Evolutionary conservation across 2,888 invertebrate species (phyloP).

Genomic region (Brachyopa scutellaris): DNA sequence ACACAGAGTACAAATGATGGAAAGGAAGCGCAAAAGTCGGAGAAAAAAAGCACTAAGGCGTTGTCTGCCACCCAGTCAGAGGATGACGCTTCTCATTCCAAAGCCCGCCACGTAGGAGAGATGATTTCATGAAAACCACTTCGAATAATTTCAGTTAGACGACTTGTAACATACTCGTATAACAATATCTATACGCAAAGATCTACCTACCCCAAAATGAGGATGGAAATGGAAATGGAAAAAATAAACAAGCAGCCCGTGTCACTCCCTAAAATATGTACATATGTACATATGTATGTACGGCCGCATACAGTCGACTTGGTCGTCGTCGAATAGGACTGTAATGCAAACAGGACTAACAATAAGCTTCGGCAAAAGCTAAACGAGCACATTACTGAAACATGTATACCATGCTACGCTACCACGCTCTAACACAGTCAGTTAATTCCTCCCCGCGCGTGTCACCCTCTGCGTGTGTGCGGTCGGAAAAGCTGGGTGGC

Average conservation of each 20-base stretch:
- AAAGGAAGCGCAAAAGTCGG: conserved; percentile 12
- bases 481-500: not conserved
- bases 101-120: conserved; percentile 29
- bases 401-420: conserved; percentile 29
- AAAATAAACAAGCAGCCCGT: conserved; percentile 56
- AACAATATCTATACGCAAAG: conserved; percentile 26
- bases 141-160: conserved; percentile 56
- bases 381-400: conserved; percentile 49
- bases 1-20: conserved; percentile 42
- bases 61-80: conserved; percentile 58
- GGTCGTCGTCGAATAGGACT: conserved; percentile 26
- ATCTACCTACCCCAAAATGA: conserved; percentile 10
- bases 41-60: conserved; percentile 50
- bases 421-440: conserved; percentile 24
- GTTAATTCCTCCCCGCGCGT: not conserved
- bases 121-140: conserved; percentile 69
- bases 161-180: conserved; percentile 19
- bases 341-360: conserved; percentile 53
- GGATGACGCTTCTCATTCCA: conserved; percentile 36
- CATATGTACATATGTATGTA: conserved; percentile 49
- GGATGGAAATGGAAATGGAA: conserved; percentile 8
- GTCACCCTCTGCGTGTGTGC: conserved; percentile 40
- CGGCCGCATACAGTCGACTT: conserved; percentile 28
- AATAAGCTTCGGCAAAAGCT: conserved; percentile 51
- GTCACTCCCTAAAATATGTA: conserved; percentile 66